Conservation (phyloP, 2,113 vertebrate species). For the Varanus salvator region DNA sequence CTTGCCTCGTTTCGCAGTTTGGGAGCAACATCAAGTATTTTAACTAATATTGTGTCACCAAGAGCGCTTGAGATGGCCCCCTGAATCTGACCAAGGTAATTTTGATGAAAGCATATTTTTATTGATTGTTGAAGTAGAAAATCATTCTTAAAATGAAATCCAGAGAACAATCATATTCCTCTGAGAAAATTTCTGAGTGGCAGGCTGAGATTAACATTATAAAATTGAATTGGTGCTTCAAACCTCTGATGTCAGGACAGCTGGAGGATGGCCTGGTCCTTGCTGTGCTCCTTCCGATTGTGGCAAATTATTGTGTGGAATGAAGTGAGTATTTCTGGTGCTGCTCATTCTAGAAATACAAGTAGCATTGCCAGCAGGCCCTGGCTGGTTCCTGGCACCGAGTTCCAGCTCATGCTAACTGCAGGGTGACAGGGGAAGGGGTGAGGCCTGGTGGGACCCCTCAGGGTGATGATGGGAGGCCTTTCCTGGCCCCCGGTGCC, state of each 20-base stretch:
- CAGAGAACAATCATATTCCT: conserved; percentile 85
- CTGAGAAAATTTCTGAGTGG: conserved; percentile 87
- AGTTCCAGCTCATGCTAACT: conserved; percentile 39
- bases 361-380: conserved; percentile 78
- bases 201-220: conserved; percentile 86
- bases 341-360: conserved; percentile 81
- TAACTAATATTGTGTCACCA: conserved; percentile 85
- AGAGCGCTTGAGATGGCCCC: conserved; percentile 81
- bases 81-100: conserved; percentile 84
- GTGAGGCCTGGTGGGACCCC: conserved; percentile 14
- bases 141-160: conserved; percentile 87
- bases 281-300: conserved; percentile 77
- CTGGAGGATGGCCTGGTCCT: conserved; percentile 84
- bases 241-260: conserved; percentile 85
- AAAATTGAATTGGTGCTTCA: conserved; percentile 87
- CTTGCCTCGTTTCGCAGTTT: conserved; percentile 69
- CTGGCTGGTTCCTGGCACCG: conserved; percentile 56
- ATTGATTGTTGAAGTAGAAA: conserved; percentile 85
- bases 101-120: conserved; percentile 87
- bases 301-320: conserved; percentile 80
- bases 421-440: neutral
- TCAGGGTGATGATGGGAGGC: neutral
- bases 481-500: neutral
- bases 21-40: conserved; percentile 81
- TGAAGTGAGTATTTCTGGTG: conserved; percentile 83